These are phyloP conservation scores for Xestia ashworthii DNA, from an alignment of 2,888 invertebrate genomes.

Conservation along the genomic window DNA sequence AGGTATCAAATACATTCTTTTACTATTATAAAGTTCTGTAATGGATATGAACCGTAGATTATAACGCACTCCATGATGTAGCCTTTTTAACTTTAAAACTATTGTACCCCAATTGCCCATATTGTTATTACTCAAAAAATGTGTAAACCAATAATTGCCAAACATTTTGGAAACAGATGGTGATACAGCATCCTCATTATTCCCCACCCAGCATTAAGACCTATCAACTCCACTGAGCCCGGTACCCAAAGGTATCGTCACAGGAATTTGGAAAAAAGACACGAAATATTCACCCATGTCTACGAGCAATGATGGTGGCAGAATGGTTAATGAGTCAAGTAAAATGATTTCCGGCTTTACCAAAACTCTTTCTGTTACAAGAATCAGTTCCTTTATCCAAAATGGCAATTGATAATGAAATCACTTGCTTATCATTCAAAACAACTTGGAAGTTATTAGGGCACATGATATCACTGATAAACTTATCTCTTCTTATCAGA, in stretches of 20 bases:
- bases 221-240: not conserved
- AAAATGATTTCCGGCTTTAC: not conserved
- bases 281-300: not conserved
- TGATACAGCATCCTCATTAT: not conserved
- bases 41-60: not conserved
- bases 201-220: not conserved
- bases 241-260: not conserved
- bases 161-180: too few relatives aligned
- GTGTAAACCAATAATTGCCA: too few relatives aligned
- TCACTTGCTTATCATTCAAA: constrained; percentile 38
- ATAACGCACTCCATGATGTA: not conserved
- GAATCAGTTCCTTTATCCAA: constrained; percentile 22
- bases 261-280: not conserved
- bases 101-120: not conserved
- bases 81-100: not conserved
- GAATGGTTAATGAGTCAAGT: not conserved
- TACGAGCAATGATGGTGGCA: not conserved
- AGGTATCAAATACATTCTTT: constrained; percentile 24
- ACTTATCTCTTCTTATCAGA: constrained; percentile 40
- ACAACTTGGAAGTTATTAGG: constrained; percentile 28
- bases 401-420: constrained; percentile 39
- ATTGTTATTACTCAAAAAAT: not conserved
- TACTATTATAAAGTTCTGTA: constrained; percentile 7
- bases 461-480: constrained; percentile 40
- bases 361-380: constrained; percentile 17